Percentiles rank a stretch among this genome's conserved stretches.
These are phyloP conservation scores for Theretra japonica DNA, from an alignment of 2,888 invertebrate genomes.

Conservation along the genomic window DNA sequence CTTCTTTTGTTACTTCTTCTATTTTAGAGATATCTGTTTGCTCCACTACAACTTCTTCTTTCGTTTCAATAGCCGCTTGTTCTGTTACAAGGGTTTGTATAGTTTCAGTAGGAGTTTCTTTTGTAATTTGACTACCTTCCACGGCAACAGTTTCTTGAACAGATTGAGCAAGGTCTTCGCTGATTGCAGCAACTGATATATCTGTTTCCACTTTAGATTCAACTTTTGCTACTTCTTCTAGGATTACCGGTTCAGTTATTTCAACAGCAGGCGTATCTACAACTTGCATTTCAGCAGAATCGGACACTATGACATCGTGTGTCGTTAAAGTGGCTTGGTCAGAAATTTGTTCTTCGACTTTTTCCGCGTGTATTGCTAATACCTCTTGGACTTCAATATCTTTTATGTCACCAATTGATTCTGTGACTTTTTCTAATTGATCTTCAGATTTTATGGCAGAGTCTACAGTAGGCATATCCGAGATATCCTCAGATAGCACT, in stretches of 20 bases:
- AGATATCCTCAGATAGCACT: background rate
- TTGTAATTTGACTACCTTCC: background rate
- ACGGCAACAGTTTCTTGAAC: background rate
- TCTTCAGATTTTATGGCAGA: background rate
- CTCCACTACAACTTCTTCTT: background rate
- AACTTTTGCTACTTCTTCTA: slow-evolving; percentile 33
- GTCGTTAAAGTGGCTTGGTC: background rate
- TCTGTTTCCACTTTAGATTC: background rate
- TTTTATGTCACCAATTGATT: background rate
- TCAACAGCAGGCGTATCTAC: background rate
- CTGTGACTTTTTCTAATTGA: background rate
- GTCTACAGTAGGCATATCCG: no score
- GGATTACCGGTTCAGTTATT: slow-evolving; percentile 30
- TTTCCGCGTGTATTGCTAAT: background rate
- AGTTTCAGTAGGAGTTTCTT: background rate
- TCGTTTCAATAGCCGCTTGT: background rate
- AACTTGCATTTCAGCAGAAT: background rate
- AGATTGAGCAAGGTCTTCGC: background rate
- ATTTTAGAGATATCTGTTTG: background rate
- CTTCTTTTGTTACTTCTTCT: background rate
- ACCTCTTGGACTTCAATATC: background rate
- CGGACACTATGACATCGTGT: background rate
- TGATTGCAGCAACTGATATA: background rate
- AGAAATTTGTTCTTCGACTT: background rate
- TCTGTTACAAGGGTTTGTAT: background rate